Base-by-base conservation (phyloP, 1,140 invertebrate genomes). In the Lamellibrachia luymesi region DNA sequence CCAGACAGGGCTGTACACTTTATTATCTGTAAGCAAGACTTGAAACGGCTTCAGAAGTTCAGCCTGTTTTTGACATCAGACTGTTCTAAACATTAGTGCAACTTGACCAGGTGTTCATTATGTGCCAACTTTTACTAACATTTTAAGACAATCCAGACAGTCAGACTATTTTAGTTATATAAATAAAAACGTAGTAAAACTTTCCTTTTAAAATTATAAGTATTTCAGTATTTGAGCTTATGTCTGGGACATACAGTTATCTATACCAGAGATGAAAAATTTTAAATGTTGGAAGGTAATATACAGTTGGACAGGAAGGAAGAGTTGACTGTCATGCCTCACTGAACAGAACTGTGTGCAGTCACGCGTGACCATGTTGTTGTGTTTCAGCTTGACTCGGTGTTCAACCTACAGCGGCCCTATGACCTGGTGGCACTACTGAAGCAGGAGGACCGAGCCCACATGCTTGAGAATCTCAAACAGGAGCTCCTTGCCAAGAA, bases 381-480 rank as follows among this genome's bases (percentile, higher is more conserved):
- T 93, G 95, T 96, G 95, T 96, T 90, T 25, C 94, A 97, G 97
- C 95, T 96, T 94, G 97, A 98, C 95, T 98, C 98, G 6, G 97
- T 98, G 2, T 98, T 98, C 96, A 97, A 98, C 96, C 96, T 98
- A 96, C 97, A 97, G 80, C 96, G 97, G 92, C 98, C 98, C 0
- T 97, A 98, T 95, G 98, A 98, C 96, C 96, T 99, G 50, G 96
- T 98, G 91, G 97, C 97, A 0, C 97, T 98, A 95, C 96, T 98
- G 94, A 97, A 98, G 52, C 98, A 98, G 97, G 98, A 98, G 95
- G 97, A 97, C 92, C 95, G 97, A 50, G 97, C 97, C 94, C 96
- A 97, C 91, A 97, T 97, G 94, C 97, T 98, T 50, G 97, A 97
- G 94, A 96, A 97, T 64, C 95, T 98, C 49, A 97, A 97, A 94